phyloP scores from a whole-genome alignment of 2,888 invertebrate species.

The Tryphoninae sp. region DNA sequence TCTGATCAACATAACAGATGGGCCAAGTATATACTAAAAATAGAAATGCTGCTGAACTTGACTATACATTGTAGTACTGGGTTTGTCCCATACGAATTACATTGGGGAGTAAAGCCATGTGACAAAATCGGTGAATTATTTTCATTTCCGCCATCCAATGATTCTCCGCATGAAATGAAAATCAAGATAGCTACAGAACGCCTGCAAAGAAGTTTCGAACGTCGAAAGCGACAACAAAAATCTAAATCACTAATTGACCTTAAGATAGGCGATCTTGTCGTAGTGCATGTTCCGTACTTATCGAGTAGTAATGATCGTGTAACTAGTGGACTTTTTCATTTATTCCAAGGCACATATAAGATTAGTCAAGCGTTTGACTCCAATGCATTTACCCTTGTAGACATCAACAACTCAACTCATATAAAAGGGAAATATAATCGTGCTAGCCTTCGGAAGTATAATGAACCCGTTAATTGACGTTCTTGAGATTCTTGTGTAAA shows the following conservation, averaged over 20 bases:
- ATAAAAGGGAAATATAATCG: background rate
- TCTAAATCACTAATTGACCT: background rate
- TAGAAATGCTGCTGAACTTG: constrained; percentile 39
- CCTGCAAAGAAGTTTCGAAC: constrained; percentile 17
- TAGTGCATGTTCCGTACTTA: constrained; percentile 20
- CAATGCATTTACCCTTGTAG: constrained; percentile 7
- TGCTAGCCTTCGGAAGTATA: background rate
- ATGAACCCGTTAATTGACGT: background rate
- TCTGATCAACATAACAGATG: constrained; percentile 43
- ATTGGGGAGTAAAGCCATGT: constrained; percentile 3
- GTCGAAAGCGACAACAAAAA: constrained; percentile 17
- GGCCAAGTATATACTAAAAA: constrained; percentile 35
- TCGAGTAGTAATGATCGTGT: constrained; percentile 38
- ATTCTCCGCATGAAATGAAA: constrained; percentile 1
- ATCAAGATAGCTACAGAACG: constrained; percentile 23
- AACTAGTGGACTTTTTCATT: constrained; percentile 28
- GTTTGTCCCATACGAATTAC: constrained; percentile 5
- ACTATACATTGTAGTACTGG: constrained; percentile 8
- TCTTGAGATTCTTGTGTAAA: no score
- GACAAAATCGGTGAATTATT: background rate
- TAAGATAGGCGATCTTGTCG: constrained; percentile 25
- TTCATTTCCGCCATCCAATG: no score
- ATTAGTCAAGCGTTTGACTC: background rate
- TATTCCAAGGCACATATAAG: constrained; percentile 21
- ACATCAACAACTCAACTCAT: background rate